Percentiles rank a stretch among this genome's conserved stretches.
Conservation (phyloP, 2,113 vertebrate genomes). For the Carettochelys insculpta region DNA sequence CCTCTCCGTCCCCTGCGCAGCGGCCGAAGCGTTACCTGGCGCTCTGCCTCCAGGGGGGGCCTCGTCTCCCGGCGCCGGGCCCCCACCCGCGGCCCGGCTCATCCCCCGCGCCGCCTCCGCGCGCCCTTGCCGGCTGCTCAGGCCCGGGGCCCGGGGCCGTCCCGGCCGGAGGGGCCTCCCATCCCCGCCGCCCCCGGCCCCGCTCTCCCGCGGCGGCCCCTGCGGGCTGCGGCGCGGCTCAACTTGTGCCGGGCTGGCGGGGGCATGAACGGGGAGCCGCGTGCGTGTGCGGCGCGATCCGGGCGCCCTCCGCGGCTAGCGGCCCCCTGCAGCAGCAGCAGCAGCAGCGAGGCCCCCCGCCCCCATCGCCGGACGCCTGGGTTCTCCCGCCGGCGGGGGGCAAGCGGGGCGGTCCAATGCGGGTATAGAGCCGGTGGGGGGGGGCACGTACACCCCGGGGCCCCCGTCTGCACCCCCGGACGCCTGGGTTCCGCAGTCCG, state of each 20-base stretch:
- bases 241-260: neutral
- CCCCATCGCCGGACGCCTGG: conserved; percentile 39
- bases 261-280: neutral
- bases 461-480: neutral
- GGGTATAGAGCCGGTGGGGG: neutral
- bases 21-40: conserved; percentile 65
- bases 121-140: no score
- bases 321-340: neutral
- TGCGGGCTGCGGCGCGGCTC: neutral
- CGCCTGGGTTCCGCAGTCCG: neutral
- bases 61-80: neutral
- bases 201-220: neutral
- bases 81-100: neutral
- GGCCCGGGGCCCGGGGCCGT: neutral
- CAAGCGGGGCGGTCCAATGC: neutral
- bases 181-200: neutral
- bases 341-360: conserved; percentile 32
- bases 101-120: no score
- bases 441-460: neutral
- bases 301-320: conserved; percentile 37
- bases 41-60: neutral
- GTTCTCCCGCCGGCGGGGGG: neutral
- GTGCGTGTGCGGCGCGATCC: neutral
- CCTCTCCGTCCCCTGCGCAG: neutral
- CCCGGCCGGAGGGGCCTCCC: neutral